Percentiles rank a stretch among this genome's conserved stretches.
These are phyloP conservation scores for Characodon lateralis DNA, from an alignment of 2,797 vertebrate species.

Conservation along the genomic window DNA sequence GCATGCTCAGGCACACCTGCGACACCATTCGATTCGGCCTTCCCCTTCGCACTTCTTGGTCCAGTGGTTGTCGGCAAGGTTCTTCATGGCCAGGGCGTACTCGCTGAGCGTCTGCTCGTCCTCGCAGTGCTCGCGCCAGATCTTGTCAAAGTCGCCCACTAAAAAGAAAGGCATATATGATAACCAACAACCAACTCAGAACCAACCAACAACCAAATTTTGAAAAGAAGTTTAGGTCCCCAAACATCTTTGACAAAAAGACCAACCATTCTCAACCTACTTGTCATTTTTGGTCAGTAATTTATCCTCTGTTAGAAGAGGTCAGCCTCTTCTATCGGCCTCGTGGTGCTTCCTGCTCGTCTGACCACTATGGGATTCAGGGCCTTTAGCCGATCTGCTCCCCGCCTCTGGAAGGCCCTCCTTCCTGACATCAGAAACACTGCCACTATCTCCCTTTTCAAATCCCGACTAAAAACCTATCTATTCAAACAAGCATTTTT, in stretches of 20 bases:
- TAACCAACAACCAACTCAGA: not conserved
- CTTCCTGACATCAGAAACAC: too few species aligned
- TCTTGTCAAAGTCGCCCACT: conserved; percentile 99
- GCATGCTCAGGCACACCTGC: conserved; percentile 81
- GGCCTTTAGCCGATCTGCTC: too few species aligned
- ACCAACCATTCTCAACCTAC: conserved; percentile 49
- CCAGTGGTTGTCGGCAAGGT: conserved; percentile 98
- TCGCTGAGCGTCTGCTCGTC: conserved; percentile 96
- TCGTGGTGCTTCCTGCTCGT: too few species aligned
- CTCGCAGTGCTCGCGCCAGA: conserved; percentile 98
- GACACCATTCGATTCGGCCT: conserved; percentile 98
- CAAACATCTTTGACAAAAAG: not conserved
- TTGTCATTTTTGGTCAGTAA: conserved; percentile 35
- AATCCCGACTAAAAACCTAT: too few species aligned
- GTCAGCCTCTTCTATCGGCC: too few species aligned
- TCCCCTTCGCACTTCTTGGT: conserved; percentile 93
- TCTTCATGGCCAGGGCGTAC: conserved; percentile 99
- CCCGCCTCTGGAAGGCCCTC: too few species aligned
- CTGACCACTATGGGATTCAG: too few species aligned
- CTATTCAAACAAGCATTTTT: too few species aligned
- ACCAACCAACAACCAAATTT: not conserved
- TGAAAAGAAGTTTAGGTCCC: not conserved
- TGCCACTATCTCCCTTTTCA: too few species aligned
- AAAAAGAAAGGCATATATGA: conserved; percentile 14
- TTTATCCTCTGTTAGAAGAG: not conserved